Evolutionary conservation across 1,140 invertebrate genomes (phyloP), one percentile per base, ranked within the genome.

Genomic region (Conus betulinus): DNA sequence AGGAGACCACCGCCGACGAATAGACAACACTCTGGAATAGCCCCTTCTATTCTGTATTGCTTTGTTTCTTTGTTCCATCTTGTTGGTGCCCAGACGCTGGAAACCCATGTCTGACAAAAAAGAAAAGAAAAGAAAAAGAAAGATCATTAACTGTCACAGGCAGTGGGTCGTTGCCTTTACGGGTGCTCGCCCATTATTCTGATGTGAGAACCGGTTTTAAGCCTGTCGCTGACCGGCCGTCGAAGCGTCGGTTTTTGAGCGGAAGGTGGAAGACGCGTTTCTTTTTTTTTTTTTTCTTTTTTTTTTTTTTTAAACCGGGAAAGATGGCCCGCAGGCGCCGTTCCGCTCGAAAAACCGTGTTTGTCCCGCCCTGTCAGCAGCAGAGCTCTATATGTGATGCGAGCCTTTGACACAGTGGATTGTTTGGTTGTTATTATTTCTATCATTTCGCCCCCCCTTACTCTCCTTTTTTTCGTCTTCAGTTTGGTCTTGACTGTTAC

Each of bases 1-100:
- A 79, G 27, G 78, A 79, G 78, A n/a, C 78, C 78, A 20, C 78
- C 10, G 51, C 78, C 27, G 78, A 79, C 27, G 78, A 79, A 79
- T 79, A 79, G 27, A 51, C 11, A 13, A 15, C 27, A 52, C 13
- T 23, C 5, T 78, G 8, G 78, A 13, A 11, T 79, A 51, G 13
- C 27, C 15, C 8, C 78, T 39, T 39, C 78, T 79, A 11, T 71
- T 23, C 6, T 71, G 67, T 71, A 11, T 13, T 5, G 67, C 67
- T 71, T 23, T 13, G 67, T 71, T 71, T 71, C 15, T 23, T 13
- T 71, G 67, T 71, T 5, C 67, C 20, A 71, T 71, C 67, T 23
- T 71, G 6, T n/a, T 20, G 67, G 23, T 71, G 67, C 6, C 20
- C 67, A 71, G 23, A 71, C 67, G 23, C 23, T n/a, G 6, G 20